Percentiles rank a stretch among this genome's conserved stretches.
Conservation (phyloP, 2,888 invertebrate species). For the Pandemis corylana region DNA sequence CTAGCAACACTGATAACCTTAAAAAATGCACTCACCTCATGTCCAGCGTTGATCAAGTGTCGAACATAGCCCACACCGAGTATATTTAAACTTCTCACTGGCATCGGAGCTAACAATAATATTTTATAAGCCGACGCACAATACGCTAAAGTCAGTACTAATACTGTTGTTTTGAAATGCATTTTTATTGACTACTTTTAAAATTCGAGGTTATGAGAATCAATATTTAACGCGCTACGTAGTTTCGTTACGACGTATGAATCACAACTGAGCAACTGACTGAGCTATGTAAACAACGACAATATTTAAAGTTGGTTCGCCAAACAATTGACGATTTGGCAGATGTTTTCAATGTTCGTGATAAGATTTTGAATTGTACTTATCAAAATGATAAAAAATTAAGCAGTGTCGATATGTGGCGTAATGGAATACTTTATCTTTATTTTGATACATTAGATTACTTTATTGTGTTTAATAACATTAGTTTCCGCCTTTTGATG, state of each 20-base stretch:
- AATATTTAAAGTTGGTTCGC: not conserved
- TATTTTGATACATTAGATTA: not conserved
- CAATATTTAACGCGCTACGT: not conserved
- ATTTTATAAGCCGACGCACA: constrained; percentile 21
- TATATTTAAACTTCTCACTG: constrained; percentile 28
- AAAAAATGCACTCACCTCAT: constrained; percentile 6
- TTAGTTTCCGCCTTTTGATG: too few relatives aligned
- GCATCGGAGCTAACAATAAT: constrained; percentile 8
- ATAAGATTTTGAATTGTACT: not conserved
- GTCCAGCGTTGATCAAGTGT: constrained; percentile 12
- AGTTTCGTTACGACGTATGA: not conserved
- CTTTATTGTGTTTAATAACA: not conserved
- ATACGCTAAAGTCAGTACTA: constrained; percentile 3
- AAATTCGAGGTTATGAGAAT: not conserved
- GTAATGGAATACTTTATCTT: not conserved
- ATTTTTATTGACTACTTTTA: not conserved
- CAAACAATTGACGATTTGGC: not conserved
- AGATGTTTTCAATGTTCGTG: not conserved
- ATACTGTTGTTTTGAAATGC: not conserved
- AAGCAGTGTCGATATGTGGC: not conserved
- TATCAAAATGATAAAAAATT: not conserved
- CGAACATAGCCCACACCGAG: constrained; percentile 25
- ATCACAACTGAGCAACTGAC: constrained; percentile 8
- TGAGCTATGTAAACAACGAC: not conserved
- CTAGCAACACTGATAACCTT: too few relatives aligned